phyloP scores from a whole-genome alignment of 2,113 vertebrate genomes.

The Seriola dumerili region DNA sequence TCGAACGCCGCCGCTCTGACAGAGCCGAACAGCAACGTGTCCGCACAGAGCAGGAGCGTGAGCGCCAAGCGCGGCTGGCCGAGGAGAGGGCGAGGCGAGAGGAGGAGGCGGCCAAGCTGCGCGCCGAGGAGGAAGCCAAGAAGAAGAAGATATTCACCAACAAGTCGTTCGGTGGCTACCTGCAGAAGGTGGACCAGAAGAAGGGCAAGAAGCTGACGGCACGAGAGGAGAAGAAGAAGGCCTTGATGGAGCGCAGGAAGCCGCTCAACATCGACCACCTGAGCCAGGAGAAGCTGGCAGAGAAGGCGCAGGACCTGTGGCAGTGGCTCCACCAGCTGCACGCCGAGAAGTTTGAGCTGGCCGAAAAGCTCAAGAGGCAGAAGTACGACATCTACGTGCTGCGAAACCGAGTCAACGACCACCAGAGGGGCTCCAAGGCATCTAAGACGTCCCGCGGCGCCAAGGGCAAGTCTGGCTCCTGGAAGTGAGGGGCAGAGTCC shows the following conservation, averaged over 20 bases:
- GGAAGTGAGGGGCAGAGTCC: conserved; percentile 72
- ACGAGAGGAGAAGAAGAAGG: conserved; percentile 87
- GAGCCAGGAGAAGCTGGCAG: conserved; percentile 86
- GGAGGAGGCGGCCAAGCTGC: conserved; percentile 90
- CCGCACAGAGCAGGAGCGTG: conserved; percentile 90
- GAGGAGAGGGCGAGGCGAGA: conserved; percentile 92
- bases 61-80: conserved; percentile 89
- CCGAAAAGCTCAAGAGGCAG: conserved; percentile 94
- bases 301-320: conserved; percentile 94
- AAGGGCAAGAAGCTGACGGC: conserved; percentile 87
- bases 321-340: conserved; percentile 91
- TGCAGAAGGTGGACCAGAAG: conserved; percentile 86
- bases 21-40: conserved; percentile 93
- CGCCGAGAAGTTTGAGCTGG: conserved; percentile 94
- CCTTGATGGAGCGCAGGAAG: conserved; percentile 83
- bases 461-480: conserved; percentile 82
- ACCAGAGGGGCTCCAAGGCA: conserved; percentile 91
- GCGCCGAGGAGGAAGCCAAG: conserved; percentile 92
- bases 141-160: conserved; percentile 96
- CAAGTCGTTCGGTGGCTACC: conserved; percentile 85
- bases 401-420: conserved; percentile 93
- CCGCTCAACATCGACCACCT: conserved; percentile 87
- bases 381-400: conserved; percentile 96
- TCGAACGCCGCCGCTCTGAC: conserved; percentile 91
- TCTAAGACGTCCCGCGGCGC: conserved; percentile 77